Base-by-base conservation (phyloP, 2,113 vertebrate species). In the Chrysochloris asiatica region DNA sequence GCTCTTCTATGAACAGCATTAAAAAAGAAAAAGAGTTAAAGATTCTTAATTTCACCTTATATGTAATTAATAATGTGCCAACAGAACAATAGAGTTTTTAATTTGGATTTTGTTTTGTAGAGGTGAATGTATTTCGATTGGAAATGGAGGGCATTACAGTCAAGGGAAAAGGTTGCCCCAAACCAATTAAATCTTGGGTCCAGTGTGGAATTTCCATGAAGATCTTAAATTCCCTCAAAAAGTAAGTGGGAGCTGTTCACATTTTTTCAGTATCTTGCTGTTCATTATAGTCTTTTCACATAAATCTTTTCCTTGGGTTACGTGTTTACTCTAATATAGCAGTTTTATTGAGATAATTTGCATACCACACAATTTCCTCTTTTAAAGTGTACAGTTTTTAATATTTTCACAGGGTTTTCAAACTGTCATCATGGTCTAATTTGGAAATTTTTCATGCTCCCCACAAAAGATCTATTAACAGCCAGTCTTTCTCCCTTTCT, bases 151-250 rank as follows among this genome's bases (percentile, higher is more conserved):
- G 99, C 36, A 99, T 99, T 95, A 98, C 88, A 0, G 99, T 99
- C 22, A 99, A 99, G 93, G 99, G 99, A 78, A 99, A 99, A 96
- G 99, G 99, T 90, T 99, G 99, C 90, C 99, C 99, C 33, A 99
- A 99, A 95, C 99, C 99, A 86, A 99, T 99, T 96, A 99, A 99
- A 97, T 98, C 99, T 72, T 99, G 99, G 99, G 99, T 99, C 65
- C 99, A 99, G 96, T 99, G 99, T 97, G 99, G 99, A 28, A 99
- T 99, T 86, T 99, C 99, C 30, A 99, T 99, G 99, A 99, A 99
- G 97, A 99, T 99, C 95, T 97, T 99, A 96, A 98, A 97, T 71
- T 98, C 99, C 6, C 97, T 99, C 59, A 99, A 99, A 97, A 99
- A 98, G 99, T 99, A 97, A 99, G 99, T 95, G 56, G 77, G 11